Conservation (phyloP, 2,113 vertebrate genomes). For the Carassius auratus region DNA sequence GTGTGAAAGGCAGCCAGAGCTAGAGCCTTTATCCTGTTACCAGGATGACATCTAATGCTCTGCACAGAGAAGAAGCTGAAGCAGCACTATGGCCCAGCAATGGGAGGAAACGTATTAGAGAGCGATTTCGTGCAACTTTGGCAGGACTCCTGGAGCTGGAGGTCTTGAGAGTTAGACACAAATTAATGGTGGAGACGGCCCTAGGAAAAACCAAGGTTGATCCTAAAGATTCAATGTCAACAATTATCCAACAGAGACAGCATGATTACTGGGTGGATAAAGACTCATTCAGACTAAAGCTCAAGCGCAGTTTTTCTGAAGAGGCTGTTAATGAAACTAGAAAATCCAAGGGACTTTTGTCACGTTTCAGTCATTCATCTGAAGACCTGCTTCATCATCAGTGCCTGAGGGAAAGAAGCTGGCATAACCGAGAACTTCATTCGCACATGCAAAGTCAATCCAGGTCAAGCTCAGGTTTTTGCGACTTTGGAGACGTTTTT, state of each 20-base stretch:
- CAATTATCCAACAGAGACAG: neutral
- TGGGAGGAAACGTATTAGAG: too few relatives aligned
- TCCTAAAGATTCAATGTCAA: neutral
- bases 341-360: neutral
- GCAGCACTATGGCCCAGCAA: neutral
- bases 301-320: conserved; percentile 51
- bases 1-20: neutral
- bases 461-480: conserved; percentile 59
- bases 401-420: neutral
- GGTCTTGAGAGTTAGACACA: conserved; percentile 56
- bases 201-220: conserved; percentile 30
- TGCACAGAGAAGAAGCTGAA: conserved; percentile 6
- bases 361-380: conserved; percentile 31
- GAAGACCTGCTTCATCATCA: conserved; percentile 43
- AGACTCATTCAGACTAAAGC: conserved; percentile 23
- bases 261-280: conserved; percentile 37
- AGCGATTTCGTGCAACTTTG: conserved; percentile 59
- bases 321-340: conserved; percentile 17
- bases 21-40: neutral
- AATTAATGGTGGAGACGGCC: conserved; percentile 56
- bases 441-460: conserved; percentile 11
- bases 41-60: conserved; percentile 23
- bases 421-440: conserved; percentile 5
- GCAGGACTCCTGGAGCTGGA: conserved; percentile 63
- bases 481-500: conserved; percentile 26